phyloP scores from a whole-genome alignment of 1,140 invertebrate species.

The Caenorhabditis brenneri region DNA sequence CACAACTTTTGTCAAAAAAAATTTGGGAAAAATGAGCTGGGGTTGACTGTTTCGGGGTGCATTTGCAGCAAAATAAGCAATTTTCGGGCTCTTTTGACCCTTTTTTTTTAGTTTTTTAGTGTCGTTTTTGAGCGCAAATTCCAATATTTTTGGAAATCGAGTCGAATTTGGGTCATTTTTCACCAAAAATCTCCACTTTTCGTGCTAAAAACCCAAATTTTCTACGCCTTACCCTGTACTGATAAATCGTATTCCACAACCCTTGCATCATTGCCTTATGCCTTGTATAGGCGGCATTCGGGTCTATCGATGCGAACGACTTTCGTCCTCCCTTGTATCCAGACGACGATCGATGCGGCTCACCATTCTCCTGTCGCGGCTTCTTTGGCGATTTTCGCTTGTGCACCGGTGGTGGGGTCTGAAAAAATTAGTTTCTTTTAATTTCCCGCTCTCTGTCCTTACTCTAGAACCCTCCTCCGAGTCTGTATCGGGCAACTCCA shows the following conservation, averaged over 20 bases:
- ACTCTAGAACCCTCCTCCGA: constrained; percentile 33
- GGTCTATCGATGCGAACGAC: neutral
- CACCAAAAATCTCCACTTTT: no score
- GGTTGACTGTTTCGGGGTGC: no score
- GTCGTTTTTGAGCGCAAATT: no score
- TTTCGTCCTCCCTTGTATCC: neutral
- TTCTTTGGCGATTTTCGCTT: constrained; percentile 37
- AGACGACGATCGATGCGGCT: neutral
- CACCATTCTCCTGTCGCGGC: neutral
- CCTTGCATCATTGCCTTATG: neutral
- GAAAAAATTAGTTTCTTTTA: neutral
- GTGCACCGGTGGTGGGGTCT: constrained; percentile 28
- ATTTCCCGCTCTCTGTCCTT: neutral
- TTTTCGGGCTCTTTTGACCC: no score
- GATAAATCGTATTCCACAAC: neutral
- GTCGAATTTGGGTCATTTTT: no score
- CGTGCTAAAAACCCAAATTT: neutral
- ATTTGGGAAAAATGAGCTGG: no score
- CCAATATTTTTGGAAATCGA: no score
- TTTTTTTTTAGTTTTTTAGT: no score
- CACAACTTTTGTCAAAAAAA: no score
- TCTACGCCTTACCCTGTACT: neutral
- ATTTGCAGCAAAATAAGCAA: no score
- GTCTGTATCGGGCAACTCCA: constrained; percentile 19
- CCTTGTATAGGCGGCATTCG: constrained; percentile 4